These are phyloP conservation scores for Motacilla tschutschensis DNA, from an alignment of 2,113 vertebrate genomes.

Conservation along the genomic window DNA sequence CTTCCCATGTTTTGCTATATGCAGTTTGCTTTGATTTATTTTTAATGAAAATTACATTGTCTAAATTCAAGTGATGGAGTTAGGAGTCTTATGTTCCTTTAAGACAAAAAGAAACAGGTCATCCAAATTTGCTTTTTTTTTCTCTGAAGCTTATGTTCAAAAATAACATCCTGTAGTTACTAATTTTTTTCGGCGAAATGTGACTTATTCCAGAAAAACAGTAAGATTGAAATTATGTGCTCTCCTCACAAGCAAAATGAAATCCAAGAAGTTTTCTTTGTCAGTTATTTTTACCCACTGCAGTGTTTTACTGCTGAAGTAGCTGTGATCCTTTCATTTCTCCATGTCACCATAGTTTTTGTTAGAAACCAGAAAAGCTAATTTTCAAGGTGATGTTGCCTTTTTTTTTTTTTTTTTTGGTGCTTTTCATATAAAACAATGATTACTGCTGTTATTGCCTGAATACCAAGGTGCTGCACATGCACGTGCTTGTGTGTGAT, in stretches of 20 bases:
- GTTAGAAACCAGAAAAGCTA: background rate
- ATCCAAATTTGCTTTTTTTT: background rate
- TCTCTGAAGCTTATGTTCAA: background rate
- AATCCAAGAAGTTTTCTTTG: background rate
- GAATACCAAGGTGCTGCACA: background rate
- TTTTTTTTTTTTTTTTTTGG: background rate
- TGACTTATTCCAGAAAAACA: background rate
- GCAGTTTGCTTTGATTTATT: background rate
- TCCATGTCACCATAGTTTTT: background rate
- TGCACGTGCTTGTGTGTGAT: fast-evolving
- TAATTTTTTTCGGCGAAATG: background rate
- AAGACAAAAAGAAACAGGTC: background rate
- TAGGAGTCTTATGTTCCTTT: background rate
- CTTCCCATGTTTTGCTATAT: background rate
- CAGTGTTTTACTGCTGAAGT: background rate
- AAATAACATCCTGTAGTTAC: background rate
- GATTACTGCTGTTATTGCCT: background rate
- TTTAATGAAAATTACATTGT: background rate
- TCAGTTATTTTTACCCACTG: background rate
- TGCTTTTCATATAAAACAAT: background rate
- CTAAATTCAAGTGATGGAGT: background rate
- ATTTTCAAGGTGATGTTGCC: background rate
- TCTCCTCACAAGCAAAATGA: background rate
- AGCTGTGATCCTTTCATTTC: background rate
- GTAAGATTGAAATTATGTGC: background rate